Evolutionary conservation across 2,797 vertebrate species (phyloP).

Genomic region (Danio jaintianensis): DNA sequence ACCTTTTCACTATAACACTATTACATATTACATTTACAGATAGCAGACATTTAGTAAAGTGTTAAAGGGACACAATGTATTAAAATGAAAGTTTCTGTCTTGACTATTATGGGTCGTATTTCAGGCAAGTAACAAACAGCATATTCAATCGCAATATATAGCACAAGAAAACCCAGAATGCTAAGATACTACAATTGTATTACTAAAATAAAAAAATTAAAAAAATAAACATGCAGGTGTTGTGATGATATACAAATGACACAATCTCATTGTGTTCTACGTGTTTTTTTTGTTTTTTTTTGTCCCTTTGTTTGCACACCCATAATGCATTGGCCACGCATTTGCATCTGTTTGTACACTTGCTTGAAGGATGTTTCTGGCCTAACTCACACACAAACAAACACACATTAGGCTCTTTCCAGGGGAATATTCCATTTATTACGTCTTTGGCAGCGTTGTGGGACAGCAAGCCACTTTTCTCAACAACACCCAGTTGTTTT

Average conservation of each 20-base stretch:
- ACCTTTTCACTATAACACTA: too few relatives aligned
- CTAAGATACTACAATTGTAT: background rate
- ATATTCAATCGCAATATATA: too few relatives aligned
- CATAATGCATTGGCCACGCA: background rate
- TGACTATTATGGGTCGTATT: too few relatives aligned
- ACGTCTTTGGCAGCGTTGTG: background rate
- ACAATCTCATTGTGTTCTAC: background rate
- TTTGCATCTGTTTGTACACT: slow-evolving; percentile 1
- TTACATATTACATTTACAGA: too few relatives aligned
- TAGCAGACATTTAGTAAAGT: too few relatives aligned
- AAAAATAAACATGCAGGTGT: background rate
- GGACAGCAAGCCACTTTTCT: slow-evolving; percentile 13
- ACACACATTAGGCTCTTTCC: slow-evolving; percentile 10
- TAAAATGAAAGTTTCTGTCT: too few relatives aligned
- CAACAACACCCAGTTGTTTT: slow-evolving; percentile 43
- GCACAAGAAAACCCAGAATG: too few relatives aligned
- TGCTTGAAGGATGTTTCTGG: background rate
- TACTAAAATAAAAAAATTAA: background rate
- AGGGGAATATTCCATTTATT: slow-evolving; percentile 13
- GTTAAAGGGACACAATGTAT: too few relatives aligned
- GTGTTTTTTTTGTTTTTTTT: too few relatives aligned
- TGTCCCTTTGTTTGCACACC: too few relatives aligned
- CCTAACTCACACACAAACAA: background rate
- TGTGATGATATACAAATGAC: background rate
- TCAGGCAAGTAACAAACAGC: too few relatives aligned